Conservation (phyloP, 1,140 invertebrate species). For the Chironomus striatipennis region DNA sequence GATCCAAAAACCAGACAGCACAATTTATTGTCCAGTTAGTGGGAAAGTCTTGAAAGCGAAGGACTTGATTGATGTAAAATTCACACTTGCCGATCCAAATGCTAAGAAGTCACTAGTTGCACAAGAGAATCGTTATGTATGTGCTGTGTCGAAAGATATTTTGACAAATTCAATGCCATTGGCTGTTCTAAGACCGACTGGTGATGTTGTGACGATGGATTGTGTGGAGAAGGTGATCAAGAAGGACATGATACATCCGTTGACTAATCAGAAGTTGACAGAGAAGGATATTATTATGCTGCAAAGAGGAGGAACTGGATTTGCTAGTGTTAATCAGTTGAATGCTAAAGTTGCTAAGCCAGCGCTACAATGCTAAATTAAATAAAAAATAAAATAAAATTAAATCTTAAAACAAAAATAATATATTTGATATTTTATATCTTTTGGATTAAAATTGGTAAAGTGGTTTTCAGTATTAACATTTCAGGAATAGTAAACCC, state of each 20-base stretch:
- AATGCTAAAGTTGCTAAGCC: conserved; percentile 77
- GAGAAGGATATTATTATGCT: conserved; percentile 90
- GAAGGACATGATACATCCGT: conserved; percentile 94
- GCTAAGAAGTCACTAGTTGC: conserved; percentile 73
- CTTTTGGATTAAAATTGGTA: no score
- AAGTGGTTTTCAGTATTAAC: no score
- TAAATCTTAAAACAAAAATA: no score
- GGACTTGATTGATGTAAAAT: conserved; percentile 89
- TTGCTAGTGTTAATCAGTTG: conserved; percentile 78
- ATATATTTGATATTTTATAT: no score
- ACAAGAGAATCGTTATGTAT: conserved; percentile 89
- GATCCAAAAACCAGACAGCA: conserved; percentile 80
- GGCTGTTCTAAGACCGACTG: conserved; percentile 83
- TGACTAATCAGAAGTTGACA: conserved; percentile 76
- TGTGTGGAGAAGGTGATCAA: conserved; percentile 95
- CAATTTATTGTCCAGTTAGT: conserved; percentile 90
- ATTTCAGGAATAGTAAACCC: no score
- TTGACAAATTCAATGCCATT: conserved; percentile 90
- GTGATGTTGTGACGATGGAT: conserved; percentile 93
- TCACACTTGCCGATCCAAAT: conserved; percentile 81
- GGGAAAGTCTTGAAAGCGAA: conserved; percentile 78
- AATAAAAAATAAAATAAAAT: no score
- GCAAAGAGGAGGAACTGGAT: conserved; percentile 92
- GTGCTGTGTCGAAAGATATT: conserved; percentile 93
- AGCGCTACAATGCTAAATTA: conserved; percentile 67